Percentiles rank a stretch among this genome's conserved stretches.
phyloP scores from a whole-genome alignment of 1,140 invertebrate species.

The Zaprionus kolodkinae region DNA sequence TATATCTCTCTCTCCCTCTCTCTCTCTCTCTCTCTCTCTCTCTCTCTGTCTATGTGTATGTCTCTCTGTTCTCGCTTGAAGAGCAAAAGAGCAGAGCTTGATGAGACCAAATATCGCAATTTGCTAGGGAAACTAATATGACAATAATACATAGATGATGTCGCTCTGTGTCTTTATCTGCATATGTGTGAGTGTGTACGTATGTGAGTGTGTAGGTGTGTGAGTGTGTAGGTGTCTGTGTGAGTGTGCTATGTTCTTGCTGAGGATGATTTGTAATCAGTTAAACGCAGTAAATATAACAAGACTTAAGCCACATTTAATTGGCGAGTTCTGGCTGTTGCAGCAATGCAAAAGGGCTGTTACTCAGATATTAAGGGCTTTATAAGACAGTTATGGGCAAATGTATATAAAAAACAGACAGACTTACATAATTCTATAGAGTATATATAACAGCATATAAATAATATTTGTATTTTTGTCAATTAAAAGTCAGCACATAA shows the following conservation, averaged over 20 bases:
- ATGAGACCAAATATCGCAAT: conserved; percentile 62
- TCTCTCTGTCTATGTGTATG: conserved; percentile 1
- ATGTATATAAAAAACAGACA: no score
- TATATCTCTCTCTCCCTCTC: background rate
- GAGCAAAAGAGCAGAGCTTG: conserved; percentile 45
- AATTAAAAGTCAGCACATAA: no score
- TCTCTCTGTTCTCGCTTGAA: conserved; percentile 28
- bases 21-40: background rate
- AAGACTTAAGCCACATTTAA: background rate
- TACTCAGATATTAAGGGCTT: no score
- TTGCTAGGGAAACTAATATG: conserved; percentile 50
- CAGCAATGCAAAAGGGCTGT: background rate
- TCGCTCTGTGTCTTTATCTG: no score
- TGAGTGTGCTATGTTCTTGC: conserved; percentile 47
- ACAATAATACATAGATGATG: conserved; percentile 4
- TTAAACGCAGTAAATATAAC: background rate
- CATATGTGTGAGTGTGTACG: background rate
- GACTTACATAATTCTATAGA: no score
- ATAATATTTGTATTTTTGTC: no score
- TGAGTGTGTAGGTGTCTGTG: conserved; percentile 10
- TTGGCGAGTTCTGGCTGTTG: background rate
- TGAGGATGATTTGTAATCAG: conserved; percentile 40
- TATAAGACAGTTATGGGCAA: no score
- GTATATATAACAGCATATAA: no score
- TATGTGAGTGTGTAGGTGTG: background rate